A percentile compares a stretch with the other conserved stretches of the same genome.
Conservation (phyloP, 2,797 vertebrate species). For the Cheirogaleus major region DNA sequence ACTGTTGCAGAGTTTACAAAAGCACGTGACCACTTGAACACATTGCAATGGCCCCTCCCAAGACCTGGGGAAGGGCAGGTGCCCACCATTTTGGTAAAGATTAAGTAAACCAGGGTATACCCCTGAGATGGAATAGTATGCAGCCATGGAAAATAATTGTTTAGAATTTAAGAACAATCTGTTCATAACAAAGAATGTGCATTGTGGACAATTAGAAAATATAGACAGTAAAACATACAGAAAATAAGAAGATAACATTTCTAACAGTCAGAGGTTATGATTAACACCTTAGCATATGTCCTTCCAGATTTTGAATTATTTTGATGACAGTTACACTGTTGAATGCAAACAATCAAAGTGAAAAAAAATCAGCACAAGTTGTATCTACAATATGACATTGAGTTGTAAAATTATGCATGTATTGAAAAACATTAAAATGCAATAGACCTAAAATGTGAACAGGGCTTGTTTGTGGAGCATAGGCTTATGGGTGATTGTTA, state of each 20-base stretch:
- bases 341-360: neutral
- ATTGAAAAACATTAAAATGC: neutral
- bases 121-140: neutral
- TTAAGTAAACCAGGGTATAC: neutral
- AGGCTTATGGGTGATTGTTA: neutral
- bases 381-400: neutral
- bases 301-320: constrained; percentile 10
- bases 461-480: neutral
- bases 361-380: neutral
- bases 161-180: neutral
- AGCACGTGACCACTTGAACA: neutral
- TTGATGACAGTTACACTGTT: neutral
- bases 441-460: neutral
- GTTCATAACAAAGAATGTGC: neutral
- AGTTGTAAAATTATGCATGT: neutral
- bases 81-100: neutral
- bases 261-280: neutral
- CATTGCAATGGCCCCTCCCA: neutral
- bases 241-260: neutral
- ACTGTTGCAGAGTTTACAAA: neutral
- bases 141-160: neutral
- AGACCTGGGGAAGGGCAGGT: neutral
- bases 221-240: neutral
- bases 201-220: neutral
- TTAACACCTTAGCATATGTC: neutral